phyloP scores from a whole-genome alignment of 2,113 vertebrate genomes.

The Cygnus atratus region DNA sequence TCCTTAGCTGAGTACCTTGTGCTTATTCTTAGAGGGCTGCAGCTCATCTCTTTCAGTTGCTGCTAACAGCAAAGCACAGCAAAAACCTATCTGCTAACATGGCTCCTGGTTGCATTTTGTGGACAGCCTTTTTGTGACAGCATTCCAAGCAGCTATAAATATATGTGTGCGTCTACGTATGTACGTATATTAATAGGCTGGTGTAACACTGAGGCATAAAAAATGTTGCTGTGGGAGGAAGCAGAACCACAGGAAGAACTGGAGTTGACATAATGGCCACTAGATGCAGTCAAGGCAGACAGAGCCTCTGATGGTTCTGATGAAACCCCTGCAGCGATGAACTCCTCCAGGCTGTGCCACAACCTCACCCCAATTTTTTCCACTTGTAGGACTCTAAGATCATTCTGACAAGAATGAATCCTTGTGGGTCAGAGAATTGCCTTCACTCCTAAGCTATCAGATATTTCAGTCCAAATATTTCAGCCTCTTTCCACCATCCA shows the following conservation, averaged over 20 bases:
- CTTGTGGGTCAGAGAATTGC: neutral
- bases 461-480: neutral
- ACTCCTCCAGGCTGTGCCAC: neutral
- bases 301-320: neutral
- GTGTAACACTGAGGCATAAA: neutral
- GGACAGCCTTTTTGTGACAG: neutral
- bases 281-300: neutral
- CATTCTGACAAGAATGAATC: neutral
- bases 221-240: neutral
- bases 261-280: neutral
- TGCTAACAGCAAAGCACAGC: neutral
- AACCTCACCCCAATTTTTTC: neutral
- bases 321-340: neutral
- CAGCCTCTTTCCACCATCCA: neutral
- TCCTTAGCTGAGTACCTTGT: neutral
- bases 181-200: neutral
- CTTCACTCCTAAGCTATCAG: neutral
- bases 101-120: neutral
- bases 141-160: neutral
- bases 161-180: neutral
- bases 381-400: neutral
- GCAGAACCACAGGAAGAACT: neutral
- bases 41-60: slow-evolving; percentile 1
- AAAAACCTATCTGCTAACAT: neutral
- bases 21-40: neutral